Conservation (phyloP, 2,113 vertebrate species). For the Marmota flaviventris region DNA sequence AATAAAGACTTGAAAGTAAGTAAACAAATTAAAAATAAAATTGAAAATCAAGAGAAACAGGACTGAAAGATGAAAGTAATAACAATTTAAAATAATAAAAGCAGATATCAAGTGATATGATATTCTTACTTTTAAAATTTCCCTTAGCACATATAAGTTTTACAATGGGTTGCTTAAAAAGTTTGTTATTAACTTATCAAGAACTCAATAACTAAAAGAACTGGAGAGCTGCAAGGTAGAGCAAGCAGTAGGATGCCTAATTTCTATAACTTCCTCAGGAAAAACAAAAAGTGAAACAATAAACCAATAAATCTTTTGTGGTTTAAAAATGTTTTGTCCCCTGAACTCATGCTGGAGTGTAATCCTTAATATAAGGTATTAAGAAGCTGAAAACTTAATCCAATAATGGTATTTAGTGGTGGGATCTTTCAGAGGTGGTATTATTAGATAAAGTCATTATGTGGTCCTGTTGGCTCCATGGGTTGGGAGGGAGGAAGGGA, state of each 20-base stretch:
- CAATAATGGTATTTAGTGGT: neutral
- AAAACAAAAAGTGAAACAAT: slow-evolving; percentile 24
- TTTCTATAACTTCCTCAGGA: neutral
- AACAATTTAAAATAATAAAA: neutral
- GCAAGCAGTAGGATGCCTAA: neutral
- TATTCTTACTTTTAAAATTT: neutral
- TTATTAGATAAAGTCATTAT: neutral
- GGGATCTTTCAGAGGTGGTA: neutral
- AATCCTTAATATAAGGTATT: neutral
- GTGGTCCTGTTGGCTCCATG: neutral
- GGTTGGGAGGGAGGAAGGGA: no score
- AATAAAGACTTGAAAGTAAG: neutral
- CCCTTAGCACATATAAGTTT: neutral
- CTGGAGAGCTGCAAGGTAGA: neutral
- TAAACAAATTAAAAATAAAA: neutral
- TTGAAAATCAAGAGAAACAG: slow-evolving; percentile 7
- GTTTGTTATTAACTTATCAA: neutral
- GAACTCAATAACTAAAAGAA: neutral
- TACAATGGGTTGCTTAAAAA: neutral
- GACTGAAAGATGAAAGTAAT: neutral
- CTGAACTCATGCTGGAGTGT: neutral
- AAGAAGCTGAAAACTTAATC: neutral
- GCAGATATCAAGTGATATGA: neutral
- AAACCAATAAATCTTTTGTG: neutral
- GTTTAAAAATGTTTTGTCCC: neutral